Base-by-base conservation (phyloP, 2,113 vertebrate genomes). In the Dolichallabes microphthalmus region DNA sequence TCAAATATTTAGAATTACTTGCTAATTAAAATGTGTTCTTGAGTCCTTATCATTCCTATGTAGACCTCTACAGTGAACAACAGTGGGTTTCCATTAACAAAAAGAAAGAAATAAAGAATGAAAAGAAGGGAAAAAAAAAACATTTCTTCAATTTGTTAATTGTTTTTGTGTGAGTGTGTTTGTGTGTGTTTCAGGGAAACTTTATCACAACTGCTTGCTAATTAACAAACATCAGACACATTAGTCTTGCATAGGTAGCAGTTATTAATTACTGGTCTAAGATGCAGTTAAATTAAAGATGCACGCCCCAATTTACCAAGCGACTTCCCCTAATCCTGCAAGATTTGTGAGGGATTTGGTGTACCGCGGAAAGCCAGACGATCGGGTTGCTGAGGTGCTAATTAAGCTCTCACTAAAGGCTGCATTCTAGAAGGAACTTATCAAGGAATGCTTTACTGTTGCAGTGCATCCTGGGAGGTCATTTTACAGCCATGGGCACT, bases 281-380 rank as follows among this genome's bases (percentile, higher is more conserved):
- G 93, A 94, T 94, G 94, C 94, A 95, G 95, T 95, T 94, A 94
- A 95, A 95, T 95, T 95, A 94, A 92, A 95, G 93, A 95, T 95
- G 93, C 93, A 94, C 92, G 93, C 90, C 93, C 88, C 92, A 94
- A 94, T 95, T 95, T 95, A 94, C 92, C 90, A 93, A 94, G 91
- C 91, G 95, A 95, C 94, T 95, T 94, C 93, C 92, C 93, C 84
- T 95, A 95, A 95, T 95, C 95, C 94, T 93, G 92, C 90, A 83
- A 94, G 94, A 95, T 95, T 95, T 95, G 93, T 93, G 93, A 95
- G 93, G 94, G 95, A 95, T 94, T 94, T 95, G 85, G 91, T 90
- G 91, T 94, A 94, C 85, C 83, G 88, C 80, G 89, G 88, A 91
- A 93, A 93, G 93, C 87, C 86, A 92, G 91, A 93, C 90, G 90